A percentile compares a stretch with the other conserved stretches of the same genome.
Conservation (phyloP, 2,888 invertebrate species). For the Cephus spinipes region DNA sequence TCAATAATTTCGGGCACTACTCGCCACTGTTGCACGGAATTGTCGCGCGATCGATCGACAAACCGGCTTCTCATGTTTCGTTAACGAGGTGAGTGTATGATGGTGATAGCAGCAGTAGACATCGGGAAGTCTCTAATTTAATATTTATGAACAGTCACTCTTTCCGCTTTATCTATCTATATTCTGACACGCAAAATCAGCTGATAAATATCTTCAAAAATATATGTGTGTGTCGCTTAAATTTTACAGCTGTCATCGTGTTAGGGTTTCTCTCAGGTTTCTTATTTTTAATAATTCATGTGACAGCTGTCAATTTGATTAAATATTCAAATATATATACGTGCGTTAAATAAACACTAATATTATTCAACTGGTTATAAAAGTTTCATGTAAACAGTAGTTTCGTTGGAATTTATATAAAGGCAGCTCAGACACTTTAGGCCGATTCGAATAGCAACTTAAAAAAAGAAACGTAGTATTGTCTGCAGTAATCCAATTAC, state of each 20-base stretch:
- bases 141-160: background rate
- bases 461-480: background rate
- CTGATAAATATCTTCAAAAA: background rate
- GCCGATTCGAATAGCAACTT: background rate
- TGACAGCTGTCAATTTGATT: background rate
- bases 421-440: background rate
- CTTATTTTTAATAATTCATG: background rate
- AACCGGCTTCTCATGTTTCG: background rate
- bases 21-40: background rate
- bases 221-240: background rate
- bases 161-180: background rate
- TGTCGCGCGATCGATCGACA: background rate
- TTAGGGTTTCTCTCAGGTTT: too few relatives aligned
- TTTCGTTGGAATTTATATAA: background rate
- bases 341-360: background rate
- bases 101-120: background rate
- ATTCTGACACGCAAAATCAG: background rate
- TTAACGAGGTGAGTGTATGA: background rate
- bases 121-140: background rate
- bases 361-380: background rate
- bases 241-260: background rate
- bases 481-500: background rate
- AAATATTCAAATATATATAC: background rate
- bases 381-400: background rate
- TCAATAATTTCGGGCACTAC: too few relatives aligned